phyloP scores from a whole-genome alignment of 2,797 vertebrate genomes.

The Triplophysa bombifrons region DNA sequence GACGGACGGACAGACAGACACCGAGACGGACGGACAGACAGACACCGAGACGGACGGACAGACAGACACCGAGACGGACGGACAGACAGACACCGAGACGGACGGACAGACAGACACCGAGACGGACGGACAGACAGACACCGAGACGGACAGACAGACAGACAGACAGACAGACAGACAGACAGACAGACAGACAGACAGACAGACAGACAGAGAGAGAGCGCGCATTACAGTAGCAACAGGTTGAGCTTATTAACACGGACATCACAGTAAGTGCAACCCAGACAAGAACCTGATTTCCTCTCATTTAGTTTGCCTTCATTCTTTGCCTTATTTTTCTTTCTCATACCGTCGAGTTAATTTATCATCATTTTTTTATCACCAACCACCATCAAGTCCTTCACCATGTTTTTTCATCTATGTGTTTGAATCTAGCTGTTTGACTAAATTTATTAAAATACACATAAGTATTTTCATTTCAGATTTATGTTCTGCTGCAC shows the following conservation, averaged over 20 bases:
- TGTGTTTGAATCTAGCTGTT: slow-evolving; percentile 43
- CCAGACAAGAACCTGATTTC: slow-evolving; percentile 4
- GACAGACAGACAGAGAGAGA: neutral
- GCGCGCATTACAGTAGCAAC: no score
- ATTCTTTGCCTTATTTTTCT: slow-evolving; percentile 21
- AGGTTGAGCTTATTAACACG: neutral
- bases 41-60: no score
- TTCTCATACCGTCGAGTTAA: slow-evolving; percentile 56
- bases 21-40: no score
- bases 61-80: no score
- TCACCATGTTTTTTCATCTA: slow-evolving; percentile 39
- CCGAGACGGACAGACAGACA: no score
- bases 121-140: no score
- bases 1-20: no score
- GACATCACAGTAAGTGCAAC: neutral
- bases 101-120: no score
- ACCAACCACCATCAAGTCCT: slow-evolving; percentile 35
- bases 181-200: no score
- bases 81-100: no score
- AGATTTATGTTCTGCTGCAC: neutral
- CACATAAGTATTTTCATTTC: neutral
- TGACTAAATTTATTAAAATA: slow-evolving; percentile 25
- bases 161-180: no score
- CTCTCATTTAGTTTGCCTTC: slow-evolving; percentile 12
- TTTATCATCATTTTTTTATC: slow-evolving; percentile 55